Conservation (phyloP, 2,113 vertebrate species). For the Ailuropoda melanoleuca region DNA sequence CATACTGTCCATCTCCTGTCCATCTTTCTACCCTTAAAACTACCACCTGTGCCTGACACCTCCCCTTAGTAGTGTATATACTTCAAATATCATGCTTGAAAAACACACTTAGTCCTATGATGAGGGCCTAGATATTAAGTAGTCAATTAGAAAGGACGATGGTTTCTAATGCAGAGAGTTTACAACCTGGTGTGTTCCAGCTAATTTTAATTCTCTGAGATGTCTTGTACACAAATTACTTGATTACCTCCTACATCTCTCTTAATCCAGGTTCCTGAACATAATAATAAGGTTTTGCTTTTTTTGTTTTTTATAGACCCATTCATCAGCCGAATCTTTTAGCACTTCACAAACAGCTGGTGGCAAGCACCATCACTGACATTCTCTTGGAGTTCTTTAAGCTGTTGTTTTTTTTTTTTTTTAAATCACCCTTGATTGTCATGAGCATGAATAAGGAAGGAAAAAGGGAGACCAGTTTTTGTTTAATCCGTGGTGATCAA, state of each 20-base stretch:
- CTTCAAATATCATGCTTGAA: background rate
- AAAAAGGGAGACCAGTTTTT: conserved; percentile 51
- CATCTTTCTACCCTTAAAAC: background rate
- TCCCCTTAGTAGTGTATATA: background rate
- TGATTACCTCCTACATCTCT: conserved; percentile 67
- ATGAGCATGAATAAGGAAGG: conserved; percentile 27
- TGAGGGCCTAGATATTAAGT: background rate
- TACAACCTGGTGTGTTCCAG: conserved; percentile 52
- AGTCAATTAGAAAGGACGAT: conserved; percentile 50
- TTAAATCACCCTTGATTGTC: conserved; percentile 34
- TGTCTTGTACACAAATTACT: conserved; percentile 62
- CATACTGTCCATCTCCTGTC: background rate
- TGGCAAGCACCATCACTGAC: conserved; percentile 14
- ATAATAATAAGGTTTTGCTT: conserved; percentile 56
- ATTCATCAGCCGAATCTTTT: conserved; percentile 37
- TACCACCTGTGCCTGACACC: background rate
- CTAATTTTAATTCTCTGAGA: conserved; percentile 71
- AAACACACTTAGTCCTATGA: background rate
- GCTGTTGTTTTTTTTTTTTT: background rate
- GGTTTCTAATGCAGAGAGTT: conserved; percentile 34
- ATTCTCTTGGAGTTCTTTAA: background rate
- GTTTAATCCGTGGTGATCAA: conserved; percentile 66
- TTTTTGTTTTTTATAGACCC: background rate
- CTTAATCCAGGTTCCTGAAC: conserved; percentile 65
- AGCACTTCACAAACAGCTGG: conserved; percentile 56